These are phyloP conservation scores for Papilio helenus DNA, from an alignment of 1,140 invertebrate species.

Conservation along the genomic window DNA sequence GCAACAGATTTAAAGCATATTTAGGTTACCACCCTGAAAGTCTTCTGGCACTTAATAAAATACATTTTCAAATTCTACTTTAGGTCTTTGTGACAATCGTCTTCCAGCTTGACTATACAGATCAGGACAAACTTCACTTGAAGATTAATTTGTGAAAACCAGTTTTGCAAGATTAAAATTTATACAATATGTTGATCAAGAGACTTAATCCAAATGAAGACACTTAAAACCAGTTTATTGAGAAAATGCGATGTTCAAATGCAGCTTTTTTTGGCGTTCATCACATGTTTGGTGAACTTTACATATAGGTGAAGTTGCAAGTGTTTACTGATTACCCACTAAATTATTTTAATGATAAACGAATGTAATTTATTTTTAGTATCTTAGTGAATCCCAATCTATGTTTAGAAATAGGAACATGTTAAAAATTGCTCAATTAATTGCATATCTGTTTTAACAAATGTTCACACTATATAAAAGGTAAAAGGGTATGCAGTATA, in stretches of 20 bases:
- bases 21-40: constrained; percentile 1
- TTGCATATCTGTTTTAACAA: neutral
- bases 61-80: neutral
- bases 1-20: neutral
- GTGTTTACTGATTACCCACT: neutral
- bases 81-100: neutral
- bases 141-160: neutral
- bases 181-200: neutral
- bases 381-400: too few species aligned
- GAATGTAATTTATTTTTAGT: neutral
- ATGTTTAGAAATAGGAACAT: too few species aligned
- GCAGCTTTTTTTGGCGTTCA: neutral
- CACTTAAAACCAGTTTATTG: constrained; percentile 1
- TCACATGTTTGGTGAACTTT: neutral
- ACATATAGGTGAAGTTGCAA: too few species aligned
- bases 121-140: too few species aligned
- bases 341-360: neutral
- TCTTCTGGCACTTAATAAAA: neutral
- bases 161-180: neutral
- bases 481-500: constrained; percentile 23
- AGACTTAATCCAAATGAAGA: neutral
- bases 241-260: neutral
- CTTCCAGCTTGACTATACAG: neutral
- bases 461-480: neutral
- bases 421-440: too few species aligned